Conservation (phyloP, 1,140 invertebrate genomes). For the Hesperophylax magnus region DNA sequence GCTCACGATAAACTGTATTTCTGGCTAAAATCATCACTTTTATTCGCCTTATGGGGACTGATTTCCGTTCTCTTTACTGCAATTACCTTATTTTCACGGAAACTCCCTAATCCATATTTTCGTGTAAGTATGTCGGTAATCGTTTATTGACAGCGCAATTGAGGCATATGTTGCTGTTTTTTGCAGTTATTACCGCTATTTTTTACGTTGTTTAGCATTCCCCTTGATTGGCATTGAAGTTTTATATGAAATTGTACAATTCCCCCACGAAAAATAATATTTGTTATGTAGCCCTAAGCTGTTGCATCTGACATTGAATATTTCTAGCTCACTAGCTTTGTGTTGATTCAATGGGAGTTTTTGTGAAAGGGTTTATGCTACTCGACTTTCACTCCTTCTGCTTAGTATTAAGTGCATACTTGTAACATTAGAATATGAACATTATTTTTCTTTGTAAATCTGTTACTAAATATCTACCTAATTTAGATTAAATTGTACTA, state of each 20-base stretch:
- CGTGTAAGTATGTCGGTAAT: constrained; percentile 16
- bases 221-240: neutral
- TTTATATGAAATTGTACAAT: neutral
- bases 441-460: too few species aligned
- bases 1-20: neutral
- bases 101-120: constrained; percentile 16
- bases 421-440: too few species aligned
- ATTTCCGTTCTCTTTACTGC: neutral
- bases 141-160: constrained; percentile 15
- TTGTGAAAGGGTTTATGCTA: neutral
- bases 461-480: too few species aligned
- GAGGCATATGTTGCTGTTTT: constrained; percentile 25
- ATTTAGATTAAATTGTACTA: too few species aligned
- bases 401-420: neutral
- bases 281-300: neutral
- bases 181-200: neutral
- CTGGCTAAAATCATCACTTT: neutral
- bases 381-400: neutral
- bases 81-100: neutral
- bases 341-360: neutral
- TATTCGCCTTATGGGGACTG: neutral
- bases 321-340: neutral
- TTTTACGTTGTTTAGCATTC: neutral
- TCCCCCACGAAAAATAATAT: neutral
- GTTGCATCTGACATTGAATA: too few species aligned